Evolutionary conservation across 2,888 invertebrate species (phyloP).

Genomic region (Drosophila lacicola): DNA sequence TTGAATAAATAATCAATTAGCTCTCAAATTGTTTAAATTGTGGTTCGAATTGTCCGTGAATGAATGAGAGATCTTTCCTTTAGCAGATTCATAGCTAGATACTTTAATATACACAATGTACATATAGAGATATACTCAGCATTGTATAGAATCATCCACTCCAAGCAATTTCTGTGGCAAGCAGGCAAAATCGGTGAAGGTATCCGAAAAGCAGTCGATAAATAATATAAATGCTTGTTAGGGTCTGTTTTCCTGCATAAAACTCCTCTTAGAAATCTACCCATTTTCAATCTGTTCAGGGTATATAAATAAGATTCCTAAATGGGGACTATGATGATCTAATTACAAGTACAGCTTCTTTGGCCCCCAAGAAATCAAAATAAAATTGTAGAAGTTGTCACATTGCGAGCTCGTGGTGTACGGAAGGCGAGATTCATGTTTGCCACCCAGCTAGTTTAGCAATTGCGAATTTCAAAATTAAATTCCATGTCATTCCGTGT

Average conservation of each 20-base stretch:
- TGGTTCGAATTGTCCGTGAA: background rate
- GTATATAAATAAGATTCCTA: background rate
- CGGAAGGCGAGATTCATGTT: constrained; percentile 64
- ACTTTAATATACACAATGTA: background rate
- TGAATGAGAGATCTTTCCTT: background rate
- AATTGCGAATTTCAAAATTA: constrained; percentile 82
- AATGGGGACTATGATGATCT: constrained; percentile 54
- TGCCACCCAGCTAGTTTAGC: constrained; percentile 82
- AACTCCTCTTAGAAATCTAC: too few relatives aligned
- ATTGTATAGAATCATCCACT: background rate
- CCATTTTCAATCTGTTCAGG: too few relatives aligned
- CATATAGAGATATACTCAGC: background rate
- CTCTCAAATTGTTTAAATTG: background rate
- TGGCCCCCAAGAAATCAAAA: background rate
- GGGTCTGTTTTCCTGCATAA: too few relatives aligned
- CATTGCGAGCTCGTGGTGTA: constrained; percentile 28
- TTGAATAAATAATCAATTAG: constrained; percentile 3
- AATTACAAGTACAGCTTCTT: constrained; percentile 49
- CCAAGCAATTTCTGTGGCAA: background rate
- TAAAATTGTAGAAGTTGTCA: constrained; percentile 42
- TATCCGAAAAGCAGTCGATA: too few relatives aligned
- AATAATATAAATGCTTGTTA: too few relatives aligned
- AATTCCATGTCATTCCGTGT: constrained; percentile 83
- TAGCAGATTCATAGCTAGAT: too few relatives aligned
- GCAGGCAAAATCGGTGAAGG: too few relatives aligned